Base-by-base conservation (phyloP, 1,140 invertebrate genomes). In the Macrostomum lignano region DNA sequence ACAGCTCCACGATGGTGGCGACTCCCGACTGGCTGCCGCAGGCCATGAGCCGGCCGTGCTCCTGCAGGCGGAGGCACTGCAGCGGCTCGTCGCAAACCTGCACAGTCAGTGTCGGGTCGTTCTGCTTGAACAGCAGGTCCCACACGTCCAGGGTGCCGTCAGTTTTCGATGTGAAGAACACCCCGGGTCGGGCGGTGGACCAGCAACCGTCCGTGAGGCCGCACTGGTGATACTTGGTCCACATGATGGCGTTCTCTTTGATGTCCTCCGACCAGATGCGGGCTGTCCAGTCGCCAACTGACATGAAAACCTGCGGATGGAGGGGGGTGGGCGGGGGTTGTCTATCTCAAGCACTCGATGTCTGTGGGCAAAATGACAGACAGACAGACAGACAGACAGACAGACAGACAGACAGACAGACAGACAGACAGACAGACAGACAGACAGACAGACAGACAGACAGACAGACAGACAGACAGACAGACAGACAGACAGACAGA, bases 251-350 rank as follows among this genome's bases (percentile, higher is more conserved):
- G 24, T 73, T 76, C 46, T 84, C 78, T 30, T 69, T 66, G 43
- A 76, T 78, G 49, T 88, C 79, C 57, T 88, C 79, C 1, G 76
- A 74, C 74, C 76, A 84, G 36, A 88, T 58, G 45, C 73, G 65
- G 1, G 74, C 71, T 17, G 72, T 77, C 73, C 76, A 84, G 54
- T 84, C 78, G 0, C 77, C 78, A 15, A 84, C 70, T 3, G 76
- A 78, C 7, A 86, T 58, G 46, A 86, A 86, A 51, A 82, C 82
- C 40, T 60, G 58, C 0, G 76, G 64, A 55, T 78, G 81, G 7
- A 70, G 72, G 10, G 77, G n/a, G n/a, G n/a, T n/a, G n/a, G n/a
- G n/a, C n/a, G n/a, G n/a, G n/a, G n/a, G n/a, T n/a, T n/a, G n/a
- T n/a, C n/a, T n/a, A n/a, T n/a, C n/a, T n/a, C n/a, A n/a, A n/a